phyloP scores from a whole-genome alignment of 1,140 invertebrate genomes.

The Spodoptera litura region DNA sequence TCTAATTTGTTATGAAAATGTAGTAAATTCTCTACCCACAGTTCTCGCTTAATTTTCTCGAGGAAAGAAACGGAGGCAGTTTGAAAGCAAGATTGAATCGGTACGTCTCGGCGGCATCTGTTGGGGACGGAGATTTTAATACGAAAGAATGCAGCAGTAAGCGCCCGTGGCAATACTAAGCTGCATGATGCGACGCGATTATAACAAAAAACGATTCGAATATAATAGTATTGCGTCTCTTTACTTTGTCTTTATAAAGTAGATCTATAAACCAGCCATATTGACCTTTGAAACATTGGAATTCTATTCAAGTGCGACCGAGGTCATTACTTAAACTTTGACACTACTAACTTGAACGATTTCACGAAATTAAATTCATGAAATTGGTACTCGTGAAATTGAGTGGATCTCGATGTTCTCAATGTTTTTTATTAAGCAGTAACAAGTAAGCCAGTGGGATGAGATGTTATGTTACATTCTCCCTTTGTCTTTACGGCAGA shows the following conservation, averaged over 20 bases:
- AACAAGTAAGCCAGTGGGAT: conserved; percentile 26
- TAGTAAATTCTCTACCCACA: conserved; percentile 22
- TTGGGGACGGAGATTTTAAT: conserved; percentile 64
- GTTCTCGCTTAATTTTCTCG: conserved; percentile 58
- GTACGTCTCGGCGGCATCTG: conserved; percentile 59
- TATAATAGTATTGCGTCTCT: conserved; percentile 6
- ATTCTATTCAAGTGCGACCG: conserved; percentile 22
- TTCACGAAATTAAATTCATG: conserved; percentile 16
- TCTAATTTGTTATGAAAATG: conserved; percentile 54
- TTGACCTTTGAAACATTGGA: conserved; percentile 4
- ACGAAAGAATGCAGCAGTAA: conserved; percentile 56
- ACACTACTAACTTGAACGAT: conserved; percentile 14
- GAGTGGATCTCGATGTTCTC: conserved; percentile 1
- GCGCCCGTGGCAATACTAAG: conserved; percentile 46
- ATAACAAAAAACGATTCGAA: conserved; percentile 5
- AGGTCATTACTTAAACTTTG: conserved; percentile 19
- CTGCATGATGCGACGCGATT: neutral
- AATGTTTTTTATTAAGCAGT: conserved; percentile 7
- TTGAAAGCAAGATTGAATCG: conserved; percentile 64
- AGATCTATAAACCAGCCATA: neutral
- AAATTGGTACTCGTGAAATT: conserved; percentile 14
- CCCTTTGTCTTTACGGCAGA: neutral
- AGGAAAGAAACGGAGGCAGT: conserved; percentile 58
- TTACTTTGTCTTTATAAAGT: neutral
- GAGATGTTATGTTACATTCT: conserved; percentile 12